Evolutionary conservation across 2,113 vertebrate genomes (phyloP).

Genomic region (Nymphicus hollandicus): DNA sequence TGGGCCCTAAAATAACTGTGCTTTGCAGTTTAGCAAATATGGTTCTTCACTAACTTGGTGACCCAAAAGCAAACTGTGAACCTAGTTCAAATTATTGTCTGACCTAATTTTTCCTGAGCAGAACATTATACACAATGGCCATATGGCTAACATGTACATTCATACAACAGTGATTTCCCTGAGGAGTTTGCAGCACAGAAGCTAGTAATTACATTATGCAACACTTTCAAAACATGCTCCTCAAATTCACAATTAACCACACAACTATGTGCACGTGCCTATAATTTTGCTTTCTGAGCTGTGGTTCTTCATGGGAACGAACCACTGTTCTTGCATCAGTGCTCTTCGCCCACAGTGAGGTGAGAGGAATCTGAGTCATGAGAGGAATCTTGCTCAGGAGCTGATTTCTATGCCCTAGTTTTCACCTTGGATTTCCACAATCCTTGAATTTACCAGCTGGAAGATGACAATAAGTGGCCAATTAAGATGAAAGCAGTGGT

Average conservation of each 20-base stretch:
- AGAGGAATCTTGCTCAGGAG: not conserved
- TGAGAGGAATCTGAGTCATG: not conserved
- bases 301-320: not conserved
- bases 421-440: not conserved
- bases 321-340: not conserved
- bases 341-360: accelerated
- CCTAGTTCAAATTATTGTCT: not conserved
- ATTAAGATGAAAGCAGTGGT: not conserved
- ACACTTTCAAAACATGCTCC: not conserved
- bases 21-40: not conserved
- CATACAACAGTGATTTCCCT: not conserved
- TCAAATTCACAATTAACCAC: not conserved
- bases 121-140: not conserved
- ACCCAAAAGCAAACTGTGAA: not conserved
- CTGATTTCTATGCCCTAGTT: not conserved
- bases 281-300: not conserved
- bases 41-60: not conserved
- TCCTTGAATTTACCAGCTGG: not conserved
- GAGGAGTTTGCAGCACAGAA: not conserved
- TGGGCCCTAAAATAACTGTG: not conserved
- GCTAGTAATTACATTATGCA: not conserved
- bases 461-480: not conserved
- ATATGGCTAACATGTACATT: not conserved
- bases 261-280: not conserved
- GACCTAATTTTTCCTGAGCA: not conserved